These are phyloP conservation scores for Mycetomoellerius zeteki DNA, from an alignment of 1,140 invertebrate genomes.

Conservation along the genomic window DNA sequence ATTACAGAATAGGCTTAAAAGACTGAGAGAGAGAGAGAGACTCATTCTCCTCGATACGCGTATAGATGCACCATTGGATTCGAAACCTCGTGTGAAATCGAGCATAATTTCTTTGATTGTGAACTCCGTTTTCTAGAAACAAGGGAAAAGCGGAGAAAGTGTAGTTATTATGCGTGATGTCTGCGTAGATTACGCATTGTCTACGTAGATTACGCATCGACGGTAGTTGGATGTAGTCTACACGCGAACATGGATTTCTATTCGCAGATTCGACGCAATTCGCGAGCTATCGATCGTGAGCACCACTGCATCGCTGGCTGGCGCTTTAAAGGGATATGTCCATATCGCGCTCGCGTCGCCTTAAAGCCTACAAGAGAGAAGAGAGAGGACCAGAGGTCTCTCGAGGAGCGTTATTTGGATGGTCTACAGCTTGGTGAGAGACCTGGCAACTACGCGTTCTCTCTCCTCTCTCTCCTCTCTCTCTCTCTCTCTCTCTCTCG, in stretches of 20 bases:
- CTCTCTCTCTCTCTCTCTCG: not conserved
- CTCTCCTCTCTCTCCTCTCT: slow-evolving; percentile 12
- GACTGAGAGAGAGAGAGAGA: no score
- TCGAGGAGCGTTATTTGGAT: slow-evolving; percentile 53
- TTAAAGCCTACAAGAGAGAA: slow-evolving; percentile 42
- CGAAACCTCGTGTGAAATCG: not conserved
- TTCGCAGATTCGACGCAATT: slow-evolving; percentile 18
- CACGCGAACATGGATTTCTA: not conserved
- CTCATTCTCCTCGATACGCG: not conserved
- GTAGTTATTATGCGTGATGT: not conserved
- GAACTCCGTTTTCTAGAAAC: not conserved
- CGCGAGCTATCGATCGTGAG: slow-evolving; percentile 52
- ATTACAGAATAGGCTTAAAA: no score
- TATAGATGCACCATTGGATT: not conserved
- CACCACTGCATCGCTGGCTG: slow-evolving; percentile 38
- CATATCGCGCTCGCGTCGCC: slow-evolving; percentile 58
- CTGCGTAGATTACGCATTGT: slow-evolving; percentile 20
- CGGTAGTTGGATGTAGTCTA: not conserved
- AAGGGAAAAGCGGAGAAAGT: slow-evolving; percentile 6
- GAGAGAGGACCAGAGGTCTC: slow-evolving; percentile 4
- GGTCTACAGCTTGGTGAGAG: slow-evolving; percentile 33
- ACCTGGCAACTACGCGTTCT: slow-evolving; percentile 66
- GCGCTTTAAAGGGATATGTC: slow-evolving; percentile 70
- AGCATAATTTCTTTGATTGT: not conserved
- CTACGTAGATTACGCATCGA: slow-evolving; percentile 17